Percentiles rank a stretch among this genome's conserved stretches.
phyloP scores from a whole-genome alignment of 2,113 vertebrate genomes.

The Podiceps cristatus region DNA sequence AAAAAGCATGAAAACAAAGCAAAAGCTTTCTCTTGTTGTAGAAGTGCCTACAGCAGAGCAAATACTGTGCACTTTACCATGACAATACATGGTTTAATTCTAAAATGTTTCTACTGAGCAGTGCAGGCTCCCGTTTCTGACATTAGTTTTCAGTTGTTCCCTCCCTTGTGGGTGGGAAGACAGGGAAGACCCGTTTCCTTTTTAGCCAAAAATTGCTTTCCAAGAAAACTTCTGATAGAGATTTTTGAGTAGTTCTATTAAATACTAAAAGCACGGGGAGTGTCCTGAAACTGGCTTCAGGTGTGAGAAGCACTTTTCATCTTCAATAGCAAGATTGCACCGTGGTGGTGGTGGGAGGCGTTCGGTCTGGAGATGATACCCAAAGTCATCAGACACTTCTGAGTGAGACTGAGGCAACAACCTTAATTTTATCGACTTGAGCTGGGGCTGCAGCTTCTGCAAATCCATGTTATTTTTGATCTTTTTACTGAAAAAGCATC shows the following conservation, averaged over 20 bases:
- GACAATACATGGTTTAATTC: neutral
- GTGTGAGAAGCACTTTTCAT: neutral
- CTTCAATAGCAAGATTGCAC: neutral
- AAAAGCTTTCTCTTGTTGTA: neutral
- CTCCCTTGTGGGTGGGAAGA: neutral
- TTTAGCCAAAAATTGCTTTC: neutral
- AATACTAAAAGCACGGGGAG: neutral
- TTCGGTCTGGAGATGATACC: neutral
- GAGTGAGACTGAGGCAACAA: neutral
- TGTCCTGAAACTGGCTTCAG: neutral
- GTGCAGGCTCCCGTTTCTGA: neutral
- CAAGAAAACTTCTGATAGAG: neutral
- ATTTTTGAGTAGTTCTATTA: neutral
- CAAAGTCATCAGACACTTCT: neutral
- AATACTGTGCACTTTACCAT: neutral
- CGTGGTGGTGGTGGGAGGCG: fast-evolving
- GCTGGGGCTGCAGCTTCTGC: neutral
- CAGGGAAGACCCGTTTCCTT: neutral
- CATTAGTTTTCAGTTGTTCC: neutral
- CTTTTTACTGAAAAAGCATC: neutral
- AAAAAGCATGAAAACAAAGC: neutral
- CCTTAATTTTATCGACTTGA: neutral
- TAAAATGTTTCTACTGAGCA: neutral
- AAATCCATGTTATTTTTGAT: neutral
- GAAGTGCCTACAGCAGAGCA: neutral